Percentiles rank a stretch among this genome's conserved stretches.
phyloP scores from a whole-genome alignment of 2,888 invertebrate species.

The Leucophora obtusa region DNA sequence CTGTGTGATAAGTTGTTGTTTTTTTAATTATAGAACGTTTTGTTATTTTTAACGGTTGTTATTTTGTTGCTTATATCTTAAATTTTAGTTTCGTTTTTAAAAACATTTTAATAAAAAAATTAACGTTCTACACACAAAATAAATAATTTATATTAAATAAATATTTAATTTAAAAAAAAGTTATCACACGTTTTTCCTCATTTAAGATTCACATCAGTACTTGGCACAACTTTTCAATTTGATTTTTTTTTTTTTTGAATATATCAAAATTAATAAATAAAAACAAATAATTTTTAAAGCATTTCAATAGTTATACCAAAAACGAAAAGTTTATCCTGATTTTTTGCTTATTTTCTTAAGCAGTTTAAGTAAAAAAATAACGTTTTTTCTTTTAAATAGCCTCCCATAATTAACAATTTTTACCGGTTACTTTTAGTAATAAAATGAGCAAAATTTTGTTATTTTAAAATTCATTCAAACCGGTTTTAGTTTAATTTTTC shows the following conservation, averaged over 20 bases:
- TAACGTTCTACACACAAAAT: constrained; percentile 26
- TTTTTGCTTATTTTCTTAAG: constrained; percentile 20
- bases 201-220: constrained; percentile 74
- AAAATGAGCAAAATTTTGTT: constrained; percentile 37
- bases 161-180: constrained; percentile 74
- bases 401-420: constrained; percentile 58
- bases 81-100: background rate
- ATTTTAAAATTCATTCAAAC: constrained; percentile 21
- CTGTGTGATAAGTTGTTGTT: constrained; percentile 21
- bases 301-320: constrained; percentile 35
- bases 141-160: constrained; percentile 67
- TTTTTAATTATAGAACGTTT: constrained; percentile 2
- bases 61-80: background rate
- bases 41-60: constrained; percentile 4
- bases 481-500: constrained; percentile 14
- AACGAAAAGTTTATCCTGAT: constrained; percentile 25
- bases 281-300: constrained; percentile 17
- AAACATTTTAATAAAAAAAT: constrained; percentile 17
- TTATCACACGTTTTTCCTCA: constrained; percentile 76
- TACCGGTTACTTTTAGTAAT: constrained; percentile 19
- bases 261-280: constrained; percentile 5
- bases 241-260: constrained; percentile 33
- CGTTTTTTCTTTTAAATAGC: constrained; percentile 49
- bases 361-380: constrained; percentile 29
- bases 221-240: constrained; percentile 77